Conservation (phyloP, 2,888 invertebrate genomes). For the Drosophila vallismaia region DNA sequence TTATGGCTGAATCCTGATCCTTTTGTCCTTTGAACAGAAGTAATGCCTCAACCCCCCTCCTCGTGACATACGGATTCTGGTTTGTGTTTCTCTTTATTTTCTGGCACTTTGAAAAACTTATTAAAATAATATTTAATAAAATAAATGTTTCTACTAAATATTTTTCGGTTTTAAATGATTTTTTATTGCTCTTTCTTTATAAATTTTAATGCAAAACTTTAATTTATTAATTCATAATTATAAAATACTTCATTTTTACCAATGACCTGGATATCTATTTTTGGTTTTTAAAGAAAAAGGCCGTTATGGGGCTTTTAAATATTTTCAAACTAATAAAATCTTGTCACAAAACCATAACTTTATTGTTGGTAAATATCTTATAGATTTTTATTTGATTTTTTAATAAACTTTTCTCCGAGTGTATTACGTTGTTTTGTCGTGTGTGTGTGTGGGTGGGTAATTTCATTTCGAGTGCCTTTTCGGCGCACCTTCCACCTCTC, state of each 20-base stretch:
- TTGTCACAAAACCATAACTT: no score
- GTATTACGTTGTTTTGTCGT: constrained; percentile 18
- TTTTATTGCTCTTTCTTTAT: neutral
- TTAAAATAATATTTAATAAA: neutral
- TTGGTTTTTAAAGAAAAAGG: no score
- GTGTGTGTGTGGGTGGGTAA: constrained; percentile 50
- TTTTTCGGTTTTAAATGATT: neutral
- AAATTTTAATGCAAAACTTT: no score
- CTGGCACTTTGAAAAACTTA: neutral
- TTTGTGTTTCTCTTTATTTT: constrained; percentile 23
- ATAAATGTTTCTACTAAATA: neutral
- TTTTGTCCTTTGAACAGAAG: constrained; percentile 46
- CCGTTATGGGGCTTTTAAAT: no score
- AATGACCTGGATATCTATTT: no score
- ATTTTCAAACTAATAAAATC: no score
- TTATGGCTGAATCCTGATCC: neutral
- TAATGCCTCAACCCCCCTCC: constrained; percentile 40
- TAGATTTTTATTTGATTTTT: neutral
- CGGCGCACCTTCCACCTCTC: constrained; percentile 19
- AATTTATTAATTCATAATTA: no score
- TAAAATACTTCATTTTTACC: no score
- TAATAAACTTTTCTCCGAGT: constrained; percentile 9
- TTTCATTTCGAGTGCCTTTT: constrained; percentile 74
- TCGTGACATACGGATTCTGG: constrained; percentile 38
- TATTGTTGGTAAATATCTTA: neutral